Evolutionary conservation across 2,888 invertebrate species (phyloP).

Genomic region (Lasioglossum lativentre): DNA sequence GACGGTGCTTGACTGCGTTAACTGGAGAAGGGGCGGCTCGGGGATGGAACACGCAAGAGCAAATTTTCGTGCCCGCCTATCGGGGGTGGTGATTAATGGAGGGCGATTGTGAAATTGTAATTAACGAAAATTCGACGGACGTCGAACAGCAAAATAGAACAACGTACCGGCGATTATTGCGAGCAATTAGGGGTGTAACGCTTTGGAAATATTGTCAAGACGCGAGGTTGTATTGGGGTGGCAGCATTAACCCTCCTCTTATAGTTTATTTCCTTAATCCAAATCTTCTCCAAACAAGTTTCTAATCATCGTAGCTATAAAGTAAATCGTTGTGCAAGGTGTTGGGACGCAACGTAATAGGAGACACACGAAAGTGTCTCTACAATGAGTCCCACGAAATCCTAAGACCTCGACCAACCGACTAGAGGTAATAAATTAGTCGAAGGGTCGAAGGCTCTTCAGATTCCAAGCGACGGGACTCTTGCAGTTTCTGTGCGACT

Average conservation of each 20-base stretch:
- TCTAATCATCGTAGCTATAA: too few relatives aligned
- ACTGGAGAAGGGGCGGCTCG: background rate
- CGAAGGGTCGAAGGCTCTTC: too few relatives aligned
- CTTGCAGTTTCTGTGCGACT: too few relatives aligned
- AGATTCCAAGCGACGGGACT: too few relatives aligned
- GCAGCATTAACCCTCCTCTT: background rate
- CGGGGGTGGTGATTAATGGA: conserved; percentile 50
- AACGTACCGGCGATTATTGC: conserved; percentile 42
- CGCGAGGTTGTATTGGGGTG: background rate
- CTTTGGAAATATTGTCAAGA: conserved; percentile 34
- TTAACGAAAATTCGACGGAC: conserved; percentile 57
- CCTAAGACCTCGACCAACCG: too few relatives aligned
- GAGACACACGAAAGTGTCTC: too few relatives aligned
- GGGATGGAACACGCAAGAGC: background rate
- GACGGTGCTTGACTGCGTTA: conserved; percentile 35
- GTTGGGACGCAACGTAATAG: too few relatives aligned
- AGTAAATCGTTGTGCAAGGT: too few relatives aligned
- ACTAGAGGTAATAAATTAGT: too few relatives aligned
- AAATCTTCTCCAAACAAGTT: too few relatives aligned
- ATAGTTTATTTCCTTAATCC: background rate
- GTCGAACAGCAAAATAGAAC: conserved; percentile 47
- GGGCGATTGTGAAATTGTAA: conserved; percentile 56
- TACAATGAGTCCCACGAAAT: too few relatives aligned
- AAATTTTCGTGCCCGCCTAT: conserved; percentile 20
- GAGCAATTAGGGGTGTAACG: conserved; percentile 48